These are phyloP conservation scores for Drosophila littoralis DNA, from an alignment of 1,140 invertebrate species.

Conservation along the genomic window DNA sequence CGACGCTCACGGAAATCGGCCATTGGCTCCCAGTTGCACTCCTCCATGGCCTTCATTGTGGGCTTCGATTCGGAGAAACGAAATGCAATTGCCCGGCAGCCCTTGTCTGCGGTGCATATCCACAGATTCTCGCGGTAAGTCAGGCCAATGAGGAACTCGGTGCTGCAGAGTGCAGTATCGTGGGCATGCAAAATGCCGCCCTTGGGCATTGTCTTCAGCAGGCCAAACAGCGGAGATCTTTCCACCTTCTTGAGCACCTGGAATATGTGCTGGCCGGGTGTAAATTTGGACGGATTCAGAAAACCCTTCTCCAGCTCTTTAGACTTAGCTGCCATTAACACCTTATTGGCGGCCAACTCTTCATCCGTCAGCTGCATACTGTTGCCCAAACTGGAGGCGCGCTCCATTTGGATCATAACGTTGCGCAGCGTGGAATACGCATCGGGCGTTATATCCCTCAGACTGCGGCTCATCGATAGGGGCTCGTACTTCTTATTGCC, in stretches of 20 bases:
- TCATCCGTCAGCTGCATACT: slow-evolving; percentile 28
- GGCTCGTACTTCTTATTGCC: slow-evolving; percentile 2
- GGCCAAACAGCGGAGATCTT: slow-evolving; percentile 87
- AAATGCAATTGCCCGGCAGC: slow-evolving; percentile 69
- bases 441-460: slow-evolving; percentile 37
- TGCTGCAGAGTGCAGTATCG: slow-evolving; percentile 87
- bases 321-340: slow-evolving; percentile 44
- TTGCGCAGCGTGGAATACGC: slow-evolving; percentile 39
- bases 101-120: slow-evolving; percentile 54
- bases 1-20: slow-evolving; percentile 83
- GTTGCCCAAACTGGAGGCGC: slow-evolving; percentile 21
- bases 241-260: slow-evolving; percentile 86
- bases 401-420: slow-evolving; percentile 34
- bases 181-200: slow-evolving; percentile 90
- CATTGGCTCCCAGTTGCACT: slow-evolving; percentile 87
- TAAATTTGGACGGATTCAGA: slow-evolving; percentile 44
- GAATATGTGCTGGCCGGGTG: slow-evolving; percentile 87
- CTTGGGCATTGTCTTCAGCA: slow-evolving; percentile 89
- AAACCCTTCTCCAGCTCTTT: slow-evolving; percentile 43
- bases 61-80: slow-evolving; percentile 84
- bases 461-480: slow-evolving; percentile 30
- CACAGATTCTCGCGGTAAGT: slow-evolving; percentile 63
- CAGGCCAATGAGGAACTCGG: slow-evolving; percentile 85
- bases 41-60: slow-evolving; percentile 21
- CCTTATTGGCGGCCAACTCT: slow-evolving; percentile 52